Evolutionary conservation across 2,113 vertebrate genomes (phyloP).

Genomic region (Theristicus caerulescens): DNA sequence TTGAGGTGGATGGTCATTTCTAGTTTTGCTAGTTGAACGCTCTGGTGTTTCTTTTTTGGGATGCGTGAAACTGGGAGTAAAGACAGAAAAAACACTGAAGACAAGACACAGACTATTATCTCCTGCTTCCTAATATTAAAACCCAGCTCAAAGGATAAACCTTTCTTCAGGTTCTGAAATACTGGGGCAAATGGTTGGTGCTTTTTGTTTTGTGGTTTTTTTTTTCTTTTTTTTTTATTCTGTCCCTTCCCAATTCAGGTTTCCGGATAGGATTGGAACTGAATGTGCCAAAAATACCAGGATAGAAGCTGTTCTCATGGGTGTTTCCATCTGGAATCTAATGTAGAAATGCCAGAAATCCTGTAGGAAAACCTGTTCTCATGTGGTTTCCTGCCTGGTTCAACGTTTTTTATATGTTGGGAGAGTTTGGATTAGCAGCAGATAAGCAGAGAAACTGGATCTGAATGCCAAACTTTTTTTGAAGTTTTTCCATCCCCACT

Average conservation of each 20-base stretch:
- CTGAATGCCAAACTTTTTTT: constrained; percentile 59
- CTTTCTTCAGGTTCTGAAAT: constrained; percentile 1
- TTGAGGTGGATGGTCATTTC: neutral
- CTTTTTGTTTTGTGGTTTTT: neutral
- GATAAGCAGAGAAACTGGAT: constrained; percentile 62
- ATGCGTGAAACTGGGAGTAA: neutral
- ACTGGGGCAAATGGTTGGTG: neutral
- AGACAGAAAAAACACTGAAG: neutral
- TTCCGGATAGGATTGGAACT: constrained; percentile 54
- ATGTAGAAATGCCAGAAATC: constrained; percentile 71
- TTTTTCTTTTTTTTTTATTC: neutral
- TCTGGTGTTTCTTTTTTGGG: neutral
- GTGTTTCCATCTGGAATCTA: constrained; percentile 72
- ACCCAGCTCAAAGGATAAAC: neutral
- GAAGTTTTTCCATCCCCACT: constrained; percentile 57
- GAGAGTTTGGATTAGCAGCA: constrained; percentile 68
- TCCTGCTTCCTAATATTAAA: neutral
- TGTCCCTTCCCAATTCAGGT: constrained; percentile 37
- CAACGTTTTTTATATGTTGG: constrained; percentile 65
- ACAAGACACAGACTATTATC: neutral
- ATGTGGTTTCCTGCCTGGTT: constrained; percentile 67
- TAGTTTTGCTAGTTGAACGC: neutral
- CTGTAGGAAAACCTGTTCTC: constrained; percentile 72
- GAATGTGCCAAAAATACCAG: constrained; percentile 68
- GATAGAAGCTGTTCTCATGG: constrained; percentile 70